Evolutionary conservation across 2,113 vertebrate genomes (phyloP), one percentile per base, ranked within the genome.

Genomic region (Myrmecophaga tridactyla): DNA sequence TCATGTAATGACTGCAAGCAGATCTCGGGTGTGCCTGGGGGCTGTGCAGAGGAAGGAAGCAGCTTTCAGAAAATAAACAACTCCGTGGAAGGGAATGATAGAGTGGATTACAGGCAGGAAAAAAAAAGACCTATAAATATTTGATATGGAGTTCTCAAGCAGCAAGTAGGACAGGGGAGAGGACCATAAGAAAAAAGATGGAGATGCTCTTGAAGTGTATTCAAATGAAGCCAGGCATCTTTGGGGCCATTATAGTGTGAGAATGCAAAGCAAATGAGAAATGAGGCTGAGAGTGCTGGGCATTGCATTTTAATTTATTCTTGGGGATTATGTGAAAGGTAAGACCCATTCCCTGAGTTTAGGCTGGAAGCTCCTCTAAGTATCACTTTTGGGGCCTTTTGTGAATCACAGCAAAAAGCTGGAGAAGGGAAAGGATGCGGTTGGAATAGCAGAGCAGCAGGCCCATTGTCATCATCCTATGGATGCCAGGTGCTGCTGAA

Each of bases 91-190:
- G 60, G 48, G 60, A 80, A 94, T 80, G 72, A 96, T 93, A 31
- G 94, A 92, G 81, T 82, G 9, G 17, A 53, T 83, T 91, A 69
- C 65, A 95, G 88, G 88, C 3, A 20, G 90, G 60, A 92, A 97
- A 96, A 94, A 90, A 89, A 90, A 93, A n/a, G 51, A 90, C 60
- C 13, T 13, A 72, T 95, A 96, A 97, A 96, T 89, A 86, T 95
- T 98, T 97, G 78, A 92, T 94, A 92, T 60, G 48, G 80, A 94
- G 78, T 63, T 94, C 39, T 7, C 31, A 98, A 95, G 90, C 23
- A 97, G 81, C 58, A n/a, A 39, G 14, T 6, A 56, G 90, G 94
- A 95, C 58, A 89, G 94, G 27, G 25, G 34, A 93, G 39, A 95
- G 29, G 80, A 90, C 58, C 77, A 95, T 94, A 97, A 97, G 94